Base-by-base conservation (phyloP, 2,797 vertebrate species). In the Spinibarbus caldwelli region DNA sequence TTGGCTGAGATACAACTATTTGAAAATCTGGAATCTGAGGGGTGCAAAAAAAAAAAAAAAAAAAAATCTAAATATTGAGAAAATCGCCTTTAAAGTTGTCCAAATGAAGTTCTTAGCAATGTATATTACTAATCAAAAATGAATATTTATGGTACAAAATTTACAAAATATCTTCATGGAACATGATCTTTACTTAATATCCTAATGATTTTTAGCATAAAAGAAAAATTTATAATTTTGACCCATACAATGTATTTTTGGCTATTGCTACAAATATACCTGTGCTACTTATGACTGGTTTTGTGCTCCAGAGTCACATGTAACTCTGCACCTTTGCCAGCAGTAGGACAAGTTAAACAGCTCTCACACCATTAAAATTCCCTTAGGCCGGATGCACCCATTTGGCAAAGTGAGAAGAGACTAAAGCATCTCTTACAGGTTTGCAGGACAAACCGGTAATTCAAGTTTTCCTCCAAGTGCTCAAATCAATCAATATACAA, bases 271-370 rank as follows among this genome's bases (percentile, higher is more conserved):
- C 52, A 57, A 57, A 57, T n/a, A 57, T 57, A n/a, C 21, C 21
- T 3, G 1, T 4, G 52, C 21, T 10, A 57, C 52, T 45, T 45
- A 45, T 1, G 12, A 45, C 3, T 12, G 0, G 11, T 14, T 14
- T 14, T 45, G 43, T 45, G 11, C 2, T 41, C 9, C 41, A 41
- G 8, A 14, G 45, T 14, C n/a, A 36, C 5, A 45, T 34, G 4
- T 34, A 34, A 31, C 19, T 31, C 78, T 0, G 1, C 17, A 14
- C 21, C 36, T 54, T 71, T 71, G 6, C n/a, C 31, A 26, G 57
- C 71, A 45, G 47, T n/a, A 34, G 7, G 21, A 54, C 82, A n/a
- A 49, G 73, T 78, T 84, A 15, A 52, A 26, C 82, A 17, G n/a
- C 47, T 52, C 43, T 68, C 19, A 68, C 29, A 77, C n/a, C 34